phyloP scores from a whole-genome alignment of 2,888 invertebrate species.

The Cylloceria caligata region DNA sequence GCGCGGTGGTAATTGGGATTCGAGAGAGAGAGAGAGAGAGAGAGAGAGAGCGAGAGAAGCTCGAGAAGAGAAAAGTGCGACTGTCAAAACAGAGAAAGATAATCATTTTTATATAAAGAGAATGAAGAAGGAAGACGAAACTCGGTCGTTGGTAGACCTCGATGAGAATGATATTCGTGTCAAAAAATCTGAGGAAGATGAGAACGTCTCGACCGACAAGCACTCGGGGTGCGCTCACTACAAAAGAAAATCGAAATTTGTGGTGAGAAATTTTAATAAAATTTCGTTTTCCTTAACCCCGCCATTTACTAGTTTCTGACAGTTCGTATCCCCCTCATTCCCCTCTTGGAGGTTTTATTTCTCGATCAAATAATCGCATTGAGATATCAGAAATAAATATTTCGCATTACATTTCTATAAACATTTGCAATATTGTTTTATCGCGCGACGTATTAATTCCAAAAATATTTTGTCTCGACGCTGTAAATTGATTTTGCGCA shows the following conservation, averaged over 20 bases:
- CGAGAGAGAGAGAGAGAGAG: slow-evolving; percentile 33
- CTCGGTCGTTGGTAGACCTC: slow-evolving; percentile 65
- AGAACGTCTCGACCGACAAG: slow-evolving; percentile 72
- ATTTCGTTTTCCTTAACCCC: no score
- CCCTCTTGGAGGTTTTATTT: no score
- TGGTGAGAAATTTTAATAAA: slow-evolving; percentile 87
- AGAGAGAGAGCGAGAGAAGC: slow-evolving; percentile 20
- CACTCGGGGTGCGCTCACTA: slow-evolving; percentile 92
- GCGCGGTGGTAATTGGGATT: slow-evolving; percentile 56
- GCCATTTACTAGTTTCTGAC: no score
- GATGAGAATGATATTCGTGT: slow-evolving; percentile 64
- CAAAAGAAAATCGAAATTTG: slow-evolving; percentile 93
- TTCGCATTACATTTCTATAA: no score
- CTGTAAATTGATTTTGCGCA: no score
- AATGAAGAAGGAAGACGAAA: slow-evolving; percentile 72
- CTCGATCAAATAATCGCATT: no score
- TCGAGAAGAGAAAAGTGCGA: slow-evolving; percentile 9
- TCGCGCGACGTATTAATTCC: no score
- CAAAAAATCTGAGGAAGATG: slow-evolving; percentile 67
- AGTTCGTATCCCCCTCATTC: no score
- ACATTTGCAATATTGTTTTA: no score
- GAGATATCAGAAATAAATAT: no score
- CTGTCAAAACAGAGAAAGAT: slow-evolving; percentile 43
- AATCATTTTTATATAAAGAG: slow-evolving; percentile 25
- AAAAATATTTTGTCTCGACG: no score